Conservation (phyloP, 2,888 invertebrate species). For the Baccha elongata region DNA sequence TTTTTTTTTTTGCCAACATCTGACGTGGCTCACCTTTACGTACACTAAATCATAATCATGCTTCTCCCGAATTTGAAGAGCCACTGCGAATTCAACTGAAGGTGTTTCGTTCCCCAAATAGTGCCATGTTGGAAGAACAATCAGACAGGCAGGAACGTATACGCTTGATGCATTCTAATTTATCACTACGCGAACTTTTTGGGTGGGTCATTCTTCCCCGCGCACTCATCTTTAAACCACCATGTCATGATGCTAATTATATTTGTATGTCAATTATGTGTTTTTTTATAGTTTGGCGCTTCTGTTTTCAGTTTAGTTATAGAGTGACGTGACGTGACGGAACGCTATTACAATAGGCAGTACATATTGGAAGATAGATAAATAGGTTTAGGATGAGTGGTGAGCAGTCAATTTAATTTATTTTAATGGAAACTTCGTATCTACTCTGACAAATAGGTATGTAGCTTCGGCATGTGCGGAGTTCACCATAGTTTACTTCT, state of each 20-base stretch:
- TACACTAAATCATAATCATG: slow-evolving; percentile 42
- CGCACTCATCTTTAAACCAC: slow-evolving; percentile 12
- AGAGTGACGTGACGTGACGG: slow-evolving; percentile 8
- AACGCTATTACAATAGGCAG: slow-evolving; percentile 32
- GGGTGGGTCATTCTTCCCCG: slow-evolving; percentile 48
- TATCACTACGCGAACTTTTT: slow-evolving; percentile 42
- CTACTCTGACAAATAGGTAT: too few relatives aligned
- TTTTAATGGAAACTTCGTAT: slow-evolving; percentile 55
- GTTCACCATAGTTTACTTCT: neutral
- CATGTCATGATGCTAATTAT: slow-evolving; percentile 52
- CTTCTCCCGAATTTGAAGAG: slow-evolving; percentile 39
- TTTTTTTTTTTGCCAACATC: neutral
- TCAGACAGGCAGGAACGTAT: slow-evolving; percentile 1
- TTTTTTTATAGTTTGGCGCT: slow-evolving; percentile 46
- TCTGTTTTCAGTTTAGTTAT: slow-evolving; percentile 13
- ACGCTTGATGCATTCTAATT: slow-evolving; percentile 66
- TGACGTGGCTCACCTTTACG: neutral
- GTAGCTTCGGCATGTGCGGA: slow-evolving; percentile 20
- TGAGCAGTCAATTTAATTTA: slow-evolving; percentile 59
- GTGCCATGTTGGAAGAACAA: slow-evolving; percentile 16
- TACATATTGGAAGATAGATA: slow-evolving; percentile 15
- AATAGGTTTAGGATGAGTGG: neutral
- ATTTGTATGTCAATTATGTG: slow-evolving; percentile 60
- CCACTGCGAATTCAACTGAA: slow-evolving; percentile 12
- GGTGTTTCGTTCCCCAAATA: slow-evolving; percentile 3